Percentiles rank a stretch among this genome's conserved stretches.
Conservation (phyloP, 2,113 vertebrate species). For the Xiphophorus maculatus region DNA sequence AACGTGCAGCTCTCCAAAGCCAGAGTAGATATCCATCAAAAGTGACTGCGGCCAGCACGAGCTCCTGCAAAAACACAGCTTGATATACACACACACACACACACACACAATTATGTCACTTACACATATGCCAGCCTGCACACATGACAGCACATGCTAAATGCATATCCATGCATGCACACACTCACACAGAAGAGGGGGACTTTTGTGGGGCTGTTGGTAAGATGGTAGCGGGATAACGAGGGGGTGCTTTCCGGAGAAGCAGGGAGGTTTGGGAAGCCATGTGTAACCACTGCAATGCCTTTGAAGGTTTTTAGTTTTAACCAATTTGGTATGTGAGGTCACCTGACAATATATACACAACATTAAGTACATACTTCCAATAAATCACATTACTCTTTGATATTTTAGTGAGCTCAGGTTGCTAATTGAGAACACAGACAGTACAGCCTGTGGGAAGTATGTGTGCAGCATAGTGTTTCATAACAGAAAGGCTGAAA, state of each 20-base stretch:
- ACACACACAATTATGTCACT: slow-evolving; percentile 46
- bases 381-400: slow-evolving; percentile 33
- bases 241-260: slow-evolving; percentile 27
- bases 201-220: slow-evolving; percentile 46
- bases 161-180: slow-evolving; percentile 25
- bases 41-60: slow-evolving; percentile 66
- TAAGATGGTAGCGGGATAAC: slow-evolving; percentile 36
- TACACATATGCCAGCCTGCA: slow-evolving; percentile 36
- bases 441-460: slow-evolving; percentile 21
- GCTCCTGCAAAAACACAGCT: slow-evolving; percentile 63
- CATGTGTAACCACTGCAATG: slow-evolving; percentile 21
- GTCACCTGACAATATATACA: slow-evolving; percentile 53
- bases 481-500: neutral
- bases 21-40: slow-evolving; percentile 76
- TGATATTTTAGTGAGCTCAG: slow-evolving; percentile 19
- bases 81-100: slow-evolving; percentile 47
- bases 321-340: slow-evolving; percentile 36
- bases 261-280: slow-evolving; percentile 19
- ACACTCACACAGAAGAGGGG: neutral
- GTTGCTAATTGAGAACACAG: slow-evolving; percentile 8
- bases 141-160: slow-evolving; percentile 37
- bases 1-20: slow-evolving; percentile 67
- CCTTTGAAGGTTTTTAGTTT: slow-evolving; percentile 21
- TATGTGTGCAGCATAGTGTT: neutral
- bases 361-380: slow-evolving; percentile 23